Percentiles rank a stretch among this genome's conserved stretches.
These are phyloP conservation scores for Notechis scutatus DNA, from an alignment of 2,113 vertebrate genomes.

Conservation along the genomic window DNA sequence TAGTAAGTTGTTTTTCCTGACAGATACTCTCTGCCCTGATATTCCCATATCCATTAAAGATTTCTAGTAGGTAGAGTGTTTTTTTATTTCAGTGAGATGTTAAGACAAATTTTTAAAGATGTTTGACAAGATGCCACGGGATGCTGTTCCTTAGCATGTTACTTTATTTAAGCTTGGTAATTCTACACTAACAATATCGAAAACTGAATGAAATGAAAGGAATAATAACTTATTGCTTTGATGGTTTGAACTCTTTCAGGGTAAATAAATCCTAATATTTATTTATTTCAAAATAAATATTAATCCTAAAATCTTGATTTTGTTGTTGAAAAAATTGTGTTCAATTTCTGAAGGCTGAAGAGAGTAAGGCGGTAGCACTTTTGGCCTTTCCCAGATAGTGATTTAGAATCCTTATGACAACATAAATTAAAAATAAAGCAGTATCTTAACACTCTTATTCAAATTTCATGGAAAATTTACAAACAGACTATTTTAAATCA, in stretches of 20 bases:
- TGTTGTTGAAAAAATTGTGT: background rate
- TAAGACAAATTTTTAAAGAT: background rate
- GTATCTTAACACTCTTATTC: background rate
- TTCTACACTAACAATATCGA: background rate
- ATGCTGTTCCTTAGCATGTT: constrained; percentile 33
- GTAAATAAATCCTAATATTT: too few species aligned
- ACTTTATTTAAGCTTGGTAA: constrained; percentile 44
- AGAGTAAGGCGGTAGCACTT: background rate
- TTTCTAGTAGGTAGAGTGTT: background rate
- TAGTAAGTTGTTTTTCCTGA: background rate
- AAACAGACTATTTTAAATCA: background rate
- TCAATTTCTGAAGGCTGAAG: constrained; percentile 25
- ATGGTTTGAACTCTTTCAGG: constrained; percentile 32
- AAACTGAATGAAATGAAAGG: background rate
- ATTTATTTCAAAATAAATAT: constrained; percentile 15
- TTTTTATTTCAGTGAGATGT: background rate
- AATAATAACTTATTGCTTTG: constrained; percentile 9
- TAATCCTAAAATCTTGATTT: constrained; percentile 44
- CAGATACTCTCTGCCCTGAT: background rate
- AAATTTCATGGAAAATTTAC: background rate
- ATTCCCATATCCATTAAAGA: background rate
- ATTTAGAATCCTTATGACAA: background rate
- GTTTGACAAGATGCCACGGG: constrained; percentile 23
- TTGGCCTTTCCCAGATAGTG: background rate
- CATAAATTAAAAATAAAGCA: background rate